A percentile compares a stretch with the other conserved stretches of the same genome.
phyloP scores from a whole-genome alignment of 2,888 invertebrate genomes.

The Sisyra nigra region DNA sequence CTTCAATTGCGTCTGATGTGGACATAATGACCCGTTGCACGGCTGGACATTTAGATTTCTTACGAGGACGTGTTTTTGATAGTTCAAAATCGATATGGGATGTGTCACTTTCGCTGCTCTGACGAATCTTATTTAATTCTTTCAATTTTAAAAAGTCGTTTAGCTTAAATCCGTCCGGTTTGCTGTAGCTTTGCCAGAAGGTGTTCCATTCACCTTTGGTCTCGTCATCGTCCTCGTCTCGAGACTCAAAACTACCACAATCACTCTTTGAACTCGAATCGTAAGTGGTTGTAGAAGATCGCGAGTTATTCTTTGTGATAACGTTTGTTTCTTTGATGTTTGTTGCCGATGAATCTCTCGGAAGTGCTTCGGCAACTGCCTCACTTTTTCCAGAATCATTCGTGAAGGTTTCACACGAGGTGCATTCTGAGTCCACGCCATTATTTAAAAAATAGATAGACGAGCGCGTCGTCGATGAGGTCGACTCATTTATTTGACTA shows the following conservation, averaged over 20 bases:
- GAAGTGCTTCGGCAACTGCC: background rate
- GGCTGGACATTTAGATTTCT: background rate
- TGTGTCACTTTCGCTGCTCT: background rate
- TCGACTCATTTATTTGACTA: conserved; percentile 1
- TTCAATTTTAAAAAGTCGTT: background rate
- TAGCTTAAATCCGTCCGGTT: conserved; percentile 15
- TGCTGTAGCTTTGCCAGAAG: conserved; percentile 29
- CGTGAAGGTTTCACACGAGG: conserved; percentile 2
- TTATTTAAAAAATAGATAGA: conserved; percentile 1
- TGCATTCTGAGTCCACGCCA: background rate
- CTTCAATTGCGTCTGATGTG: conserved; percentile 24
- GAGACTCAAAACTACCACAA: conserved; percentile 1
- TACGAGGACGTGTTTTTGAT: background rate
- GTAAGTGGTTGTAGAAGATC: conserved; percentile 3
- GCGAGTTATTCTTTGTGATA: background rate
- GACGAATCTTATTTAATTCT: background rate
- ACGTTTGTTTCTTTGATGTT: too few relatives aligned
- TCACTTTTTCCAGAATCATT: conserved; percentile 3
- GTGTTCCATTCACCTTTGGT: conserved; percentile 27
- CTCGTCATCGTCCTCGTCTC: conserved; percentile 18
- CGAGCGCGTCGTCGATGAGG: conserved; percentile 1
- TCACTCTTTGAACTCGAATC: conserved; percentile 4
- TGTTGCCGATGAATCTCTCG: background rate
- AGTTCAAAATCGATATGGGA: too few relatives aligned
- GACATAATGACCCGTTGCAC: conserved; percentile 18